These are phyloP conservation scores for Nomada flava DNA, from an alignment of 2,888 invertebrate genomes.

Conservation along the genomic window DNA sequence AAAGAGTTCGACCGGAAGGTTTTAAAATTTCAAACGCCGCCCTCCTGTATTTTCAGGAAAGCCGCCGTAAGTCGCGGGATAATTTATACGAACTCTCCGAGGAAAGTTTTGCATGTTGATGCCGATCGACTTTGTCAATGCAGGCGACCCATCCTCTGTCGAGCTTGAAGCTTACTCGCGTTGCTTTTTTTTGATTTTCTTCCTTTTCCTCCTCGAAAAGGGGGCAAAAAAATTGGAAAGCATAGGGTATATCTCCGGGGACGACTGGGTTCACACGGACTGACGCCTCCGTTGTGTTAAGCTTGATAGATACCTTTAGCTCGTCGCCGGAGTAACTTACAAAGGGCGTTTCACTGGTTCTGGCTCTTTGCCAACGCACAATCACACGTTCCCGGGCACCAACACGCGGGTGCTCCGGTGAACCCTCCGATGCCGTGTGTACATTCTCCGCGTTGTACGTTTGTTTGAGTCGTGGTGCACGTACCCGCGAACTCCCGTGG, in stretches of 20 bases:
- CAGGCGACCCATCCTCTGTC: not conserved
- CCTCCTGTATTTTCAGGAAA: not conserved
- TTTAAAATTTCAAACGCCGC: not conserved
- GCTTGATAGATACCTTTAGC: slow-evolving; percentile 58
- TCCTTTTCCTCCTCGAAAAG: not conserved
- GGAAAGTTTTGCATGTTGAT: not conserved
- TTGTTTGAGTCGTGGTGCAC: not conserved
- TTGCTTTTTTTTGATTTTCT: too few relatives aligned
- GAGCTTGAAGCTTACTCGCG: not conserved
- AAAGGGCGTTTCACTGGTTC: slow-evolving; percentile 54
- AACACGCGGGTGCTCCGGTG: not conserved
- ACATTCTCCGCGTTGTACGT: not conserved
- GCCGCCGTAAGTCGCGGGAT: not conserved
- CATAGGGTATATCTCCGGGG: not conserved
- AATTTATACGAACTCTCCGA: not conserved
- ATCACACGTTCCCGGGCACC: not conserved
- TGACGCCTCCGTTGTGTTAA: slow-evolving; percentile 44
- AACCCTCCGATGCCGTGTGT: not conserved
- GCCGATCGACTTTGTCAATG: not conserved
- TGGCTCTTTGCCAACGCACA: slow-evolving; percentile 57
- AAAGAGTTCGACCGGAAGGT: not conserved
- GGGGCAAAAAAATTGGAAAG: slow-evolving; percentile 12
- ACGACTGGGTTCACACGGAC: slow-evolving; percentile 41
- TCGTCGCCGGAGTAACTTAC: slow-evolving; percentile 34
- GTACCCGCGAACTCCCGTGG: not conserved